These are phyloP conservation scores for Ophioninae sp. DNA, from an alignment of 2,888 invertebrate species.

Conservation along the genomic window DNA sequence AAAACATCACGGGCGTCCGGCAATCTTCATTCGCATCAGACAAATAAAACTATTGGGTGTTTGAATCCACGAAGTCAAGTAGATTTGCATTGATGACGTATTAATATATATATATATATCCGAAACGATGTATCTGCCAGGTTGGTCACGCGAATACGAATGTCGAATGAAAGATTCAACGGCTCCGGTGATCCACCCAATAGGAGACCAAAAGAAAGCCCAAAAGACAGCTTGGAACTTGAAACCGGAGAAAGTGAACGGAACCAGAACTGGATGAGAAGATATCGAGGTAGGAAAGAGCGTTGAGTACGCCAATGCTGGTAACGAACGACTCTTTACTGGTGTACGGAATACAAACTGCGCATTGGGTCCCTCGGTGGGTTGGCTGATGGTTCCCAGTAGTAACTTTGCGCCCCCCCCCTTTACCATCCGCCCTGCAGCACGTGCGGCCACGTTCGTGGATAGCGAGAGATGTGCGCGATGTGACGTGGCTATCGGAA, in stretches of 20 bases:
- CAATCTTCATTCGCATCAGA: too few relatives aligned
- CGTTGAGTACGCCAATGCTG: conserved; percentile 58
- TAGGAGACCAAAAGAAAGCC: conserved; percentile 38
- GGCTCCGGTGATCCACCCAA: conserved; percentile 17
- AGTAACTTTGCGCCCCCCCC: conserved; percentile 33
- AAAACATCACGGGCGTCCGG: too few relatives aligned
- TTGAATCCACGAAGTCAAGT: background rate
- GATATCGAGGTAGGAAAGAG: conserved; percentile 17
- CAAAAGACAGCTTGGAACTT: conserved; percentile 37
- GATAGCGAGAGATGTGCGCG: conserved; percentile 57
- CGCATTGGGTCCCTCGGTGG: conserved; percentile 69
- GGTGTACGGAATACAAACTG: conserved; percentile 75
- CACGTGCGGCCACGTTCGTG: conserved; percentile 72
- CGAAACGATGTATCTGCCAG: conserved; percentile 63
- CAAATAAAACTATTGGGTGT: too few relatives aligned
- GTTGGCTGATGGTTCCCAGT: conserved; percentile 40
- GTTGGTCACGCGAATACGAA: conserved; percentile 70
- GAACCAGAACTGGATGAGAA: conserved; percentile 57
- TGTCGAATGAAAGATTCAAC: conserved; percentile 44
- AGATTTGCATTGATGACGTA: conserved; percentile 69
- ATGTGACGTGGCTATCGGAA: conserved; percentile 42
- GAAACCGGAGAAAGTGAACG: conserved; percentile 51
- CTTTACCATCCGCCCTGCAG: conserved; percentile 57
- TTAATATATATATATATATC: conserved; percentile 68
- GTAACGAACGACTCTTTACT: conserved; percentile 75